These are phyloP conservation scores for Dascyllus trimaculatus DNA, from an alignment of 2,113 vertebrate species.

Conservation along the genomic window DNA sequence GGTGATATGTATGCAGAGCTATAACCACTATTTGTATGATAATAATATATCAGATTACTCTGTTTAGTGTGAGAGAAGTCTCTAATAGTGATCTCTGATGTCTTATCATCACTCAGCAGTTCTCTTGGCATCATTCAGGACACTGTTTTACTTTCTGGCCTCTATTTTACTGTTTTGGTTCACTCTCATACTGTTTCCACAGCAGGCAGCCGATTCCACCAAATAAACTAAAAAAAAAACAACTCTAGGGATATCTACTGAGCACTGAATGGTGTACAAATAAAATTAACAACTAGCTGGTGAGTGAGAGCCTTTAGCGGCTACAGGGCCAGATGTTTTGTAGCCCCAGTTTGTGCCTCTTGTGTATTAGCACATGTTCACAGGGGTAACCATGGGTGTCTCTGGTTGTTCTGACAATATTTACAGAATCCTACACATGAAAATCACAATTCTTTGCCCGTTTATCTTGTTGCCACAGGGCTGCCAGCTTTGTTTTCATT, in stretches of 20 bases:
- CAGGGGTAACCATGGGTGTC: no score
- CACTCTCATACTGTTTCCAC: not conserved
- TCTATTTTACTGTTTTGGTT: not conserved
- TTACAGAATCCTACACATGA: not conserved
- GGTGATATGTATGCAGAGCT: not conserved
- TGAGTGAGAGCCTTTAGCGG: no score
- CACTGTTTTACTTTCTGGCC: not conserved
- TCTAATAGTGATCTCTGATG: no score
- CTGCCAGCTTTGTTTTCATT: constrained; percentile 14
- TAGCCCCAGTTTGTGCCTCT: no score
- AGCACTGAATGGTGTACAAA: no score
- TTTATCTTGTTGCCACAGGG: constrained; percentile 6
- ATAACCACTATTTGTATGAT: not conserved
- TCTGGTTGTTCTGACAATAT: not conserved
- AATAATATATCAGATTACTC: not conserved
- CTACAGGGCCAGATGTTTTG: no score
- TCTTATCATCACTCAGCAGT: no score
- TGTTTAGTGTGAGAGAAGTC: no score
- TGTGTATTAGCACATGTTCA: not conserved
- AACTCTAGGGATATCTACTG: no score
- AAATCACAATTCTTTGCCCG: no score
- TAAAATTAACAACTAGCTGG: no score
- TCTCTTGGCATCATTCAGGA: not conserved
- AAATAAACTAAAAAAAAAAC: no score
- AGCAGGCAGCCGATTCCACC: not conserved